Base-by-base conservation (phyloP, 2,888 invertebrate species). In the Bembecia ichneumoniformis region DNA sequence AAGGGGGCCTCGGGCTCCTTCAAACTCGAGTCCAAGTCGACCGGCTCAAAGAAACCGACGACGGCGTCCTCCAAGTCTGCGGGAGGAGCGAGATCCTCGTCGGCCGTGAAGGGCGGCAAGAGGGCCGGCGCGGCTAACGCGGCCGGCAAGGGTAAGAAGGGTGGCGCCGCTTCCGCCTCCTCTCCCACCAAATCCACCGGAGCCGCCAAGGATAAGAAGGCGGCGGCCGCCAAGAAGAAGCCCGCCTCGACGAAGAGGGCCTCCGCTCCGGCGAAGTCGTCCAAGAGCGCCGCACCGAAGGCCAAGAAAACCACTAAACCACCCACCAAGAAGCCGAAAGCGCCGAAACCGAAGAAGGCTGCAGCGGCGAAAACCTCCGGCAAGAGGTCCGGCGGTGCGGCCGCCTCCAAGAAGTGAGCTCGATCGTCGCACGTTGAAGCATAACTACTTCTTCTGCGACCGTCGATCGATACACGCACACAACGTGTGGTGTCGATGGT, bases 1-100 rank as follows among this genome's bases (percentile, higher is more conserved):
- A 54, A 74, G 0, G 84, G 84, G 0, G 84, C 78, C 0, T 56
- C 76, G 0, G 86, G 86, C 0, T 86, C 86, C 0, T 86, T 84
- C 49, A 82, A 71, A 57, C 59, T 83, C 0, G 74, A 67, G 17
- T 61, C 68, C 16, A 63, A 65, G 48, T 20, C 20, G 1, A 20
- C 20, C 5, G 7, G 20, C 20, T 20, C 20, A 5, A 20, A 20
- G 20, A 20, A 20, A 20, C 20, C 20, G 20, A 20, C 20, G 5
- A 20, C 20, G 20, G 20, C 20, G 1, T 7, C 20, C 20, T 20
- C 20, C 20, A 20, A 20, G 7, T 1, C 20, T 5, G 20, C 20
- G 20, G 20, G 20, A 5, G 20, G 20, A 1, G 20, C 20, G 20
- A 20, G 20, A 20, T 20, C 20, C 7, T 20, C 20, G 20, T 5